phyloP scores from a whole-genome alignment of 2,888 invertebrate genomes.

The Synanthedon vespiformis region DNA sequence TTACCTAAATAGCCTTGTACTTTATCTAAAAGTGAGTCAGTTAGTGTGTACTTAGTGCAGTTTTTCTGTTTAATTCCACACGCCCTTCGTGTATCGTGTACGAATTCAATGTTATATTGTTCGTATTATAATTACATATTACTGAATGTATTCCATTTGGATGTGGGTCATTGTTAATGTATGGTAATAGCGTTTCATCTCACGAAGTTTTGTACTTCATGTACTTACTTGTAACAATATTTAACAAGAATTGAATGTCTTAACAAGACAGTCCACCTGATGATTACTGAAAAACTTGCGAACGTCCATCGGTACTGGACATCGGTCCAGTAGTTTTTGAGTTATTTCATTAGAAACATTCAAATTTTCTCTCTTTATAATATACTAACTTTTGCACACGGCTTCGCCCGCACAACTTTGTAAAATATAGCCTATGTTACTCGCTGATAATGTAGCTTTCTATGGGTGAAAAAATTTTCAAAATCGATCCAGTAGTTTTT shows the following conservation, averaged over 20 bases:
- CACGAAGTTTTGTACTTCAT: background rate
- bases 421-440: no score
- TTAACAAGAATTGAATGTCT: background rate
- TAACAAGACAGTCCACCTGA: no score
- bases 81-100: constrained; percentile 43
- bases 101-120: constrained; percentile 26
- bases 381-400: no score
- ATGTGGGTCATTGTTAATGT: background rate
- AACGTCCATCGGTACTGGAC: no score
- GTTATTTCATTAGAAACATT: no score
- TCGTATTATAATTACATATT: constrained; percentile 9
- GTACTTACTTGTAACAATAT: background rate
- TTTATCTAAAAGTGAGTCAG: constrained; percentile 54
- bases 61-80: constrained; percentile 27
- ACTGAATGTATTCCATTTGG: background rate
- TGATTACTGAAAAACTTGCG: no score
- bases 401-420: no score
- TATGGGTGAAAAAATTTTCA: no score
- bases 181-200: background rate
- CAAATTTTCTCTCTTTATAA: no score
- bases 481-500: no score
- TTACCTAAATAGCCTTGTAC: constrained; percentile 29
- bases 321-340: no score
- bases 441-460: no score
- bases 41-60: constrained; percentile 15